Evolutionary conservation across 2,113 vertebrate genomes (phyloP).

Genomic region (Bucco capensis): DNA sequence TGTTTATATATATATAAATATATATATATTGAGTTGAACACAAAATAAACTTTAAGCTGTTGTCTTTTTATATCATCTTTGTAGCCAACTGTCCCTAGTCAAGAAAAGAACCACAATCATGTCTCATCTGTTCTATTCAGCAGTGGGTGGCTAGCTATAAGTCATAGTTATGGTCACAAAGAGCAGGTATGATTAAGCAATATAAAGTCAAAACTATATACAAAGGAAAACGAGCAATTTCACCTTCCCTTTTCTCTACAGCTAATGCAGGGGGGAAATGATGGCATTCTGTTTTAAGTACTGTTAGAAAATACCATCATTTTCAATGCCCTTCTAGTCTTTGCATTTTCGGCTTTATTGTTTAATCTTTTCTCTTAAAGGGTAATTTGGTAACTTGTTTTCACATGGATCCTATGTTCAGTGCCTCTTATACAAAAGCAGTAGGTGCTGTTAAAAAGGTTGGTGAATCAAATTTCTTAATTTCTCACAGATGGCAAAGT

Average conservation of each 20-base stretch:
- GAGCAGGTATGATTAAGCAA: background rate
- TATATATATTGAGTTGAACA: background rate
- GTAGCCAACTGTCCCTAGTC: background rate
- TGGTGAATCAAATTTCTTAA: background rate
- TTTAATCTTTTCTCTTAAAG: background rate
- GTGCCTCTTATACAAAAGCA: background rate
- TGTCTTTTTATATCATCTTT: background rate
- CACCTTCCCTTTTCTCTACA: background rate
- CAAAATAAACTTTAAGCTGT: background rate
- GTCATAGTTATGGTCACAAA: background rate
- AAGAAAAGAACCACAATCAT: background rate
- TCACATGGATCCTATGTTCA: background rate
- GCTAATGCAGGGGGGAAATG: background rate
- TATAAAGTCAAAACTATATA: background rate
- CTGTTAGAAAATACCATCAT: background rate
- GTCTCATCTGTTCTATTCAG: background rate
- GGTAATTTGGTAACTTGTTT: background rate
- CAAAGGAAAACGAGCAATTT: background rate
- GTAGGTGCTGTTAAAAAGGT: background rate
- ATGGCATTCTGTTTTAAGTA: background rate
- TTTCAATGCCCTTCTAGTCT: background rate
- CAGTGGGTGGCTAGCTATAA: background rate
- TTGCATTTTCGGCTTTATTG: background rate
- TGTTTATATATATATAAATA: background rate
- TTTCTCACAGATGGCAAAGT: conserved; percentile 11